A percentile compares a stretch with the other conserved stretches of the same genome.
Conservation (phyloP, 2,797 vertebrate species). For the Dicrostonyx torquatus region DNA sequence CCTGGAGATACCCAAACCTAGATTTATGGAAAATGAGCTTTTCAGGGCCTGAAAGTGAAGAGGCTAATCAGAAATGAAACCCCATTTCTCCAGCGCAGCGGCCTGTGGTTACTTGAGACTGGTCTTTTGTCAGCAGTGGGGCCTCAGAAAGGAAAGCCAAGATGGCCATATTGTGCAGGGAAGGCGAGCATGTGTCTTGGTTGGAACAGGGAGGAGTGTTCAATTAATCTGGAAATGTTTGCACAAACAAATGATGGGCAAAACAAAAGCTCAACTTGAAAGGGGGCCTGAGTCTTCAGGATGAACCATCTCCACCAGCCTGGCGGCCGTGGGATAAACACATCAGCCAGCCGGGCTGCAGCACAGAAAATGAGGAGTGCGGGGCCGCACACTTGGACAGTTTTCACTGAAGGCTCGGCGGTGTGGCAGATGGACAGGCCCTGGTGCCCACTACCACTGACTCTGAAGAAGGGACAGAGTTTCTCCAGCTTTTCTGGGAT, state of each 20-base stretch:
- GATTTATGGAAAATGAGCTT: slow-evolving; percentile 79
- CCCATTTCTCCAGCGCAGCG: slow-evolving; percentile 61
- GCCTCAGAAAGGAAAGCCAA: slow-evolving; percentile 70
- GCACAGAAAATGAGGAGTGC: slow-evolving; percentile 77
- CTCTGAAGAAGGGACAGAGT: neutral
- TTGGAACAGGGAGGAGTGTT: slow-evolving; percentile 71
- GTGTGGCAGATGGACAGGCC: slow-evolving; percentile 76
- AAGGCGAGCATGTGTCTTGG: slow-evolving; percentile 74
- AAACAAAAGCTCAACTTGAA: slow-evolving; percentile 77
- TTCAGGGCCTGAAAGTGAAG: slow-evolving; percentile 74
- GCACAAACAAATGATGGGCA: slow-evolving; percentile 80
- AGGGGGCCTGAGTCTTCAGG: slow-evolving; percentile 68
- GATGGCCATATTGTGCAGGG: slow-evolving; percentile 63
- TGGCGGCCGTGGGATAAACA: slow-evolving; percentile 77
- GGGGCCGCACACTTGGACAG: slow-evolving; percentile 59
- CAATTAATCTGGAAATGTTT: slow-evolving; percentile 79
- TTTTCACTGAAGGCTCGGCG: slow-evolving; percentile 77
- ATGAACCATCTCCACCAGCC: slow-evolving; percentile 74
- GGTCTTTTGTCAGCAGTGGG: slow-evolving; percentile 63
- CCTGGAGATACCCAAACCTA: slow-evolving; percentile 68
- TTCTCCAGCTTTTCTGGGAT: neutral
- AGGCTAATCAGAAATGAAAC: slow-evolving; percentile 75
- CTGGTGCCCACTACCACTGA: slow-evolving; percentile 14
- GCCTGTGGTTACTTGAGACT: slow-evolving; percentile 71
- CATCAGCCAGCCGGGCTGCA: slow-evolving; percentile 65